Evolutionary conservation across 2,113 vertebrate genomes (phyloP).

Genomic region (Tretioscincus oriximinensis): DNA sequence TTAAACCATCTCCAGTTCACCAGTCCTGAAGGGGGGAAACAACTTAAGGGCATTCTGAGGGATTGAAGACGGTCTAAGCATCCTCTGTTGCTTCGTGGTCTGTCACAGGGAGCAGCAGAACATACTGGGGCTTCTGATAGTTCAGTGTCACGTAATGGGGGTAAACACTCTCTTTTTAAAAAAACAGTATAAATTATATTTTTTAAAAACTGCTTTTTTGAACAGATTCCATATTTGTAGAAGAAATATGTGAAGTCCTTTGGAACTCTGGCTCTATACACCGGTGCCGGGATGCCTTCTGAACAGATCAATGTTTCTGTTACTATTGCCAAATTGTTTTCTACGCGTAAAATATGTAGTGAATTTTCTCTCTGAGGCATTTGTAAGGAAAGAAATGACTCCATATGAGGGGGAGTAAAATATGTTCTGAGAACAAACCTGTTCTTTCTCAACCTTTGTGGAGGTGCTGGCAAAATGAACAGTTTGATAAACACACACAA

Average conservation of each 20-base stretch:
- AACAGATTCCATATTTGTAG: no score
- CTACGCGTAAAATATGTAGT: slow-evolving; percentile 27
- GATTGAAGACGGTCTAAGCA: no score
- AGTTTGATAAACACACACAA: not conserved
- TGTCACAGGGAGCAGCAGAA: not conserved
- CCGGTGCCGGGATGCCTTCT: no score
- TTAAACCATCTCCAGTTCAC: no score
- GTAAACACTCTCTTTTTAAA: not conserved
- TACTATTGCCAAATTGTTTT: slow-evolving; percentile 52
- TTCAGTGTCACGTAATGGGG: not conserved
- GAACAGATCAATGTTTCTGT: not conserved
- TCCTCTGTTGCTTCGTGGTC: no score
- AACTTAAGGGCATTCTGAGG: no score
- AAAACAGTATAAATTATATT: not conserved
- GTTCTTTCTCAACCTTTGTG: not conserved
- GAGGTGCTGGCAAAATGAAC: not conserved
- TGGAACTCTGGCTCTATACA: no score
- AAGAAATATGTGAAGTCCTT: no score
- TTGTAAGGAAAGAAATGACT: slow-evolving; percentile 22
- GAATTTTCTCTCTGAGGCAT: slow-evolving; percentile 15
- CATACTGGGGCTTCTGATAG: not conserved
- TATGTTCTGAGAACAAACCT: not conserved
- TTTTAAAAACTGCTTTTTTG: not conserved
- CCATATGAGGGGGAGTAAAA: not conserved
- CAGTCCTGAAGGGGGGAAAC: no score